Evolutionary conservation across 1,140 invertebrate genomes (phyloP).

Genomic region (Elymnias hypermnestra): DNA sequence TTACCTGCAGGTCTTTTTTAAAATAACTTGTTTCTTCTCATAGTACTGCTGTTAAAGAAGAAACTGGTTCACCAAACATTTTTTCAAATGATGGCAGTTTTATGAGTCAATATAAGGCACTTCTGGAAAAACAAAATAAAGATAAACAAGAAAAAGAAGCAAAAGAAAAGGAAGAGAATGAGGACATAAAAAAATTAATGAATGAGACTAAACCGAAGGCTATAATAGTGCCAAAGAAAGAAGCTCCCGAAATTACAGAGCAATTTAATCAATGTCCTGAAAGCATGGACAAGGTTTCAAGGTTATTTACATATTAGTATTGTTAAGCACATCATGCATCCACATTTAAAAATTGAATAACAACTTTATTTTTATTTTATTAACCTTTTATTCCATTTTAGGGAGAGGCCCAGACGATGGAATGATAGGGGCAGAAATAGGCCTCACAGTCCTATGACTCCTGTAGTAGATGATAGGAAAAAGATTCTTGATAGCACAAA

Average conservation of each 20-base stretch:
- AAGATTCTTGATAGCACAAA: conserved; percentile 34
- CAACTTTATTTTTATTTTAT: no score
- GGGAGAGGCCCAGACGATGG: conserved; percentile 50
- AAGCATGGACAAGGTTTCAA: conserved; percentile 15
- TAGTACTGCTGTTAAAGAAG: conserved; percentile 40
- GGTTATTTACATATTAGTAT: conserved; percentile 11
- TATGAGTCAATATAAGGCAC: conserved; percentile 83
- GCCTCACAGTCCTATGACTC: conserved; percentile 50
- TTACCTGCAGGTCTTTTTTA: no score
- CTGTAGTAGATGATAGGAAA: conserved; percentile 51
- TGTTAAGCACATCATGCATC: no score
- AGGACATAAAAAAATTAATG: conserved; percentile 31
- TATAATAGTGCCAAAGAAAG: conserved; percentile 18
- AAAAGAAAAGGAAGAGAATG: conserved; percentile 36
- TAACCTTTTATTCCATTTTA: no score
- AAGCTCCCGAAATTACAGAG: conserved; percentile 20
- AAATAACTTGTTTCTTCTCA: no score
- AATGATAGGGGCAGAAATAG: conserved; percentile 44
- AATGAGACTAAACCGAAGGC: conserved; percentile 29
- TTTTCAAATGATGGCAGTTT: conserved; percentile 91
- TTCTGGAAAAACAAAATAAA: conserved; percentile 59
- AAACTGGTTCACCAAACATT: conserved; percentile 74
- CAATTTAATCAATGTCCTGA: conserved; percentile 12
- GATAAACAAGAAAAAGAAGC: conserved; percentile 58
- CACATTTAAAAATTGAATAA: no score